Evolutionary conservation across 1,140 invertebrate species (phyloP), one percentile per base, ranked within the genome.

Genomic region (Camponotus vicinus): DNA sequence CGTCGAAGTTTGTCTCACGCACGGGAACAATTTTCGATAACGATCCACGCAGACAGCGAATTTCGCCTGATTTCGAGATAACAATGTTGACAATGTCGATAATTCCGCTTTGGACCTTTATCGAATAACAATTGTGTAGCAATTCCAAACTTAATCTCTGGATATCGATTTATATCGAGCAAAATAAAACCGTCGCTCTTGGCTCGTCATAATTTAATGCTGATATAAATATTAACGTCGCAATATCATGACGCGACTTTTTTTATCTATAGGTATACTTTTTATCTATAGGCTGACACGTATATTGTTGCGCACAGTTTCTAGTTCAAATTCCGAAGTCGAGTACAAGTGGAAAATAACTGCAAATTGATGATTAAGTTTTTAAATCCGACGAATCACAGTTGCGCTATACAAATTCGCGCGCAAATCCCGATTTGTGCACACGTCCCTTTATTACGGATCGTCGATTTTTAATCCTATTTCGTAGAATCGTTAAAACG

Each of bases 1-100:
- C 52, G 67, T 82, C 67, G 52, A 82, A 71, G 21, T 82, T 52
- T 52, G 52, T 71, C 66, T 71, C 55, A 52, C 11, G 37, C 49
- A 8, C 21, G 55, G 55, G n/a, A 75, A 83, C 79, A 75, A 75
- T 83, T 83, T 83, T 75, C 67, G 69, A n/a, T 75, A 61, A 75
- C 69, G 69, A 73, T 73, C 18, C 27, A 27, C 3, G 15, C 21
- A 13, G 37, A 34, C 71, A 59, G 37, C 21, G 55, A 82, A 59
- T 73, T 34, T 42, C 18, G n/a, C 11, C 13, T 32, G 15, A 80
- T 27, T 37, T 73, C 4, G 52, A 67, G 49, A 52, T 52, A 52
- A 52, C 49, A 52, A 52, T 52, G 15, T 52, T 9, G 45, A 8
- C 40, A 49, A 73, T 34, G 45, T n/a, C 21, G 40, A 61, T 32